These are phyloP conservation scores for Natrix natrix DNA, from an alignment of 2,797 vertebrate species.

Conservation along the genomic window DNA sequence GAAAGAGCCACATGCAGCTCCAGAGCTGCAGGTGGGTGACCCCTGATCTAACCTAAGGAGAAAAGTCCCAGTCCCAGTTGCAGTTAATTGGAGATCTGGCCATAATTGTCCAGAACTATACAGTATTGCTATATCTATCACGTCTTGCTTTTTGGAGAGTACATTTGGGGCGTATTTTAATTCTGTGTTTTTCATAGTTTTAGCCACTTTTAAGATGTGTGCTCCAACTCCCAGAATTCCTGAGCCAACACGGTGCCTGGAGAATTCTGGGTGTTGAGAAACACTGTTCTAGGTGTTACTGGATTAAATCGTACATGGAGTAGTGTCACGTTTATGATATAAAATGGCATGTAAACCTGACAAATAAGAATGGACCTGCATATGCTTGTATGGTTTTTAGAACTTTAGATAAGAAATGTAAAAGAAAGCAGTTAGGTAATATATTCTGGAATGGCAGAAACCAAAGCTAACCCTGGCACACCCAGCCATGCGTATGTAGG, in stretches of 20 bases:
- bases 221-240: background rate
- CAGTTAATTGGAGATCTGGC: background rate
- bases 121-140: background rate
- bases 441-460: background rate
- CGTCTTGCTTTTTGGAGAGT: background rate
- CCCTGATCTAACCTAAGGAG: too few relatives aligned
- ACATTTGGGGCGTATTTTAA: background rate
- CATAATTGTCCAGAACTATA: background rate
- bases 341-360: background rate
- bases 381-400: background rate
- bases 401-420: background rate
- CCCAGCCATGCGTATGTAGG: background rate
- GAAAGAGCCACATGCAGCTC: too few relatives aligned
- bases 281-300: background rate
- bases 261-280: background rate
- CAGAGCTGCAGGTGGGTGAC: too few relatives aligned
- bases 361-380: background rate
- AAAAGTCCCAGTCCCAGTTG: background rate
- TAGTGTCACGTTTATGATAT: background rate
- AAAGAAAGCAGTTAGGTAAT: background rate
- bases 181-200: background rate
- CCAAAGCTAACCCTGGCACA: background rate
- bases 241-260: background rate
- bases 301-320: background rate
- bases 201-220: background rate